Evolutionary conservation across 2,888 invertebrate genomes (phyloP), one percentile per base, ranked within the genome.

Genomic region (Isotomurus palustris): DNA sequence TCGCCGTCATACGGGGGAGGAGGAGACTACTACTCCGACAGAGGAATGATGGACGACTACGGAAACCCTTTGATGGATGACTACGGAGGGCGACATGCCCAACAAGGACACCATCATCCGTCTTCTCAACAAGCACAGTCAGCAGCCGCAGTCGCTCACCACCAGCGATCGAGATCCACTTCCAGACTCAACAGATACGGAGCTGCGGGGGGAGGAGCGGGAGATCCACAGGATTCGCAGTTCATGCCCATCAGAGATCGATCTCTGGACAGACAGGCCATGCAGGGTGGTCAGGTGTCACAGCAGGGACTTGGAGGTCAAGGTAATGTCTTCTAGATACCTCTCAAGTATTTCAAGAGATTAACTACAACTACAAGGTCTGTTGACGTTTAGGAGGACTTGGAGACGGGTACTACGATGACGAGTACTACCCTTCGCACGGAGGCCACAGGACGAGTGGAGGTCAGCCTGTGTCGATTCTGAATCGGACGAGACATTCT

Each of bases 211-310:
- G n/a, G n/a, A 51, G n/a, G n/a, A n/a, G n/a, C n/a, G n/a, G n/a
- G n/a, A n/a, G n/a, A n/a, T n/a, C n/a, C n/a, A n/a, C 86, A 86
- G 75, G 88, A 88, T 75, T 83, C 91, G 71, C 90, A 91, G 77
- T 91, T 91, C 78, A 84, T 91, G 71, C 91, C 91, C 63, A 87
- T 87, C 67, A 79, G 90, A 73, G 82, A 84, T 72, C 79, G 84
- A 60, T 83, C 83, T 54, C 76, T 84, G 62, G 84, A 84, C 73
- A 55, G 52, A 36, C 51, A 52, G 44, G 57, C 53, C 8, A 32
- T 32, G 32, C n/a, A n/a, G n/a, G 6, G 6, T 6, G 10, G 17
- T 10, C 40, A 40, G 17, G 10, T n/a, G 6, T 6, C 6, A 6
- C 40, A 40, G 17, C 40, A 40, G 40, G n/a, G n/a, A n/a, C n/a